phyloP scores from a whole-genome alignment of 2,888 invertebrate genomes.

The Pachycephus smyrnensis region DNA sequence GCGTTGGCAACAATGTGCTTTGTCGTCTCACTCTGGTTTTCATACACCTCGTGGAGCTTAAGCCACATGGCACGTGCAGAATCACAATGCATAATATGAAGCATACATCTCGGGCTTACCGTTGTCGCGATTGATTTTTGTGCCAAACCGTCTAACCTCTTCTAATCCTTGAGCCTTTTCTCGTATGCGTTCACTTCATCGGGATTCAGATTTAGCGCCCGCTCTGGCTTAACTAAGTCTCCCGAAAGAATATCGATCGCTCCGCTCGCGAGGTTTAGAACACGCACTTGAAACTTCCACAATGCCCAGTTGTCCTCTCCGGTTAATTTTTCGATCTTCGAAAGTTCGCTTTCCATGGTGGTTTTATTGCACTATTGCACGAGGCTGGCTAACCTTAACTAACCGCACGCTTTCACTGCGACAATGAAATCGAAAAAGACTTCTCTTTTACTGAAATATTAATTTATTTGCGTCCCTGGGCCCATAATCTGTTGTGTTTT shows the following conservation, averaged over 20 bases:
- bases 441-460: too few relatives aligned
- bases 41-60: slow-evolving; percentile 40
- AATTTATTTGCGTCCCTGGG: too few relatives aligned
- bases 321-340: slow-evolving; percentile 15
- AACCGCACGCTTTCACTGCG: background rate
- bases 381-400: slow-evolving; percentile 24
- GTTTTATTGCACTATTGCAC: slow-evolving; percentile 18
- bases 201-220: background rate
- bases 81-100: slow-evolving; percentile 42
- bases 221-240: slow-evolving; percentile 7
- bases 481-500: background rate
- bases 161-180: slow-evolving; percentile 26
- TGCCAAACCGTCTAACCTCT: slow-evolving; percentile 28
- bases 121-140: slow-evolving; percentile 31
- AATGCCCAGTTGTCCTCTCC: slow-evolving; percentile 22
- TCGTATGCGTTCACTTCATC: slow-evolving; percentile 10
- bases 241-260: slow-evolving; percentile 16
- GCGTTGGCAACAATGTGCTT: too few relatives aligned
- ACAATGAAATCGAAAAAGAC: too few relatives aligned
- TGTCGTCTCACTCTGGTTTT: slow-evolving; percentile 42
- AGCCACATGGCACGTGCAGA: slow-evolving; percentile 45
- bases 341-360: slow-evolving; percentile 17
- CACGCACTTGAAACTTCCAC: slow-evolving; percentile 26
- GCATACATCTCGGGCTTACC: slow-evolving; percentile 20
- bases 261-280: slow-evolving; percentile 15